Base-by-base conservation (phyloP, 2,113 vertebrate species). In the Romanogobio albipinnatus region DNA sequence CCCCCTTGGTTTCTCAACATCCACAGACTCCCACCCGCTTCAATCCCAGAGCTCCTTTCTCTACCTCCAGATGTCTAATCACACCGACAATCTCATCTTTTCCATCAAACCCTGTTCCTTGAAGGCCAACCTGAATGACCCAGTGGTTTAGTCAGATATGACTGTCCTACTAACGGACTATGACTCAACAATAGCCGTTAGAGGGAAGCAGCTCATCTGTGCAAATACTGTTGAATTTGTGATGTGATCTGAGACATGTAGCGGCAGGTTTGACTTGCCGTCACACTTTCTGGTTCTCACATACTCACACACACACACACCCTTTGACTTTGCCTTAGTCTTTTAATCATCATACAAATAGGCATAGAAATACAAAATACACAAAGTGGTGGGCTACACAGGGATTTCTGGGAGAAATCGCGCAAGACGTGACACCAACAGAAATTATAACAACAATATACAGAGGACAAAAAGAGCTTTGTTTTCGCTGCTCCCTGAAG, bases 401-500 rank as follows among this genome's bases (percentile, higher is more conserved):
- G 56, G 76, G 83, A 85, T 86, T 73, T 59, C 66, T 68, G 33
- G 73, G 24, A 84, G 79, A 71, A 73, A 71, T 85, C 14, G 45
- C 39, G 43, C 59, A 70, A 86, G 62, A 88, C 77, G 90, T 80
- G 87, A 90, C 84, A 87, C 85, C 68, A 82, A 88, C 76, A 89
- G 82, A 61, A 82, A 85, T 70, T 85, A 85, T 59, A 36, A 85
- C 15, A 82, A 86, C 62, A 84, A 83, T 71, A 71, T 51, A 71
- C 89, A 85, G 86, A 78, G n/a, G 79, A 91, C 84, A 87, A 89
- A 82, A 74, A 76, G 56, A 80, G 75, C 78, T 81, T 86, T 87
- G 73, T 90, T 89, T 92, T 76, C 80, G 87, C 87, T 89, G 77
- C 89, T 94, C 93, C 93, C 93, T 95, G 94, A 94, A 95, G 92